Percentiles rank a stretch among this genome's conserved stretches.
These are phyloP conservation scores for Helobdella robusta DNA, from an alignment of 2,888 invertebrate genomes.

Conservation along the genomic window DNA sequence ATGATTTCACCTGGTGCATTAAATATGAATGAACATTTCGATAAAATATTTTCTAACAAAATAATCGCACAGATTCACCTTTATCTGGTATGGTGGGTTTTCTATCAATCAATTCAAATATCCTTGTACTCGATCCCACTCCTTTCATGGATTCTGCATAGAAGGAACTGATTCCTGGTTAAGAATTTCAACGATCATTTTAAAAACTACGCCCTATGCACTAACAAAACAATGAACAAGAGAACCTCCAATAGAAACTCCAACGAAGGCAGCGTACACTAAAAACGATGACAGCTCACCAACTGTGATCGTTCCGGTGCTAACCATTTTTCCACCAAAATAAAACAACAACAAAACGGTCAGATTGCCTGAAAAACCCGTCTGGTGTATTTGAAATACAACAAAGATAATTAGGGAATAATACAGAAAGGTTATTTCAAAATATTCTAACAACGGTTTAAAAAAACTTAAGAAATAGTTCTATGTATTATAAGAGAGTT, in stretches of 20 bases:
- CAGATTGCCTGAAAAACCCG: conserved; percentile 67
- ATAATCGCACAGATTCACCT: conserved; percentile 37
- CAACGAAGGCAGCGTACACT: conserved; percentile 84
- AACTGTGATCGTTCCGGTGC: conserved; percentile 61
- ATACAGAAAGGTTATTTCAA: neutral
- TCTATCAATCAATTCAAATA: conserved; percentile 81
- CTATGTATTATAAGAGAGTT: neutral
- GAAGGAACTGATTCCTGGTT: conserved; percentile 65
- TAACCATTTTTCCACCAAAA: conserved; percentile 79
- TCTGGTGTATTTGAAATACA: conserved; percentile 35
- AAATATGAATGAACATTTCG: neutral
- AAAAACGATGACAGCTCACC: conserved; percentile 86
- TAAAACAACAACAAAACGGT: conserved; percentile 83
- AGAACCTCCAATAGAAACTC: conserved; percentile 71
- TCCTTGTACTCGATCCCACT: conserved; percentile 75
- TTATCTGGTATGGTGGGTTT: conserved; percentile 63
- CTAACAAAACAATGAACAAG: neutral
- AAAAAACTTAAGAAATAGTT: neutral
- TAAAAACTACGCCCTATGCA: neutral
- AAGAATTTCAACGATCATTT: neutral
- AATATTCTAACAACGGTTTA: neutral
- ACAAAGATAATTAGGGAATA: neutral
- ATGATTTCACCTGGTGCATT: conserved; percentile 56
- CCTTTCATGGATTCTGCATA: conserved; percentile 88
- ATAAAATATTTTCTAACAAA: too few species aligned